These are phyloP conservation scores for Pristionchus japonicus DNA, from an alignment of 2,888 invertebrate genomes.

Conservation along the genomic window DNA sequence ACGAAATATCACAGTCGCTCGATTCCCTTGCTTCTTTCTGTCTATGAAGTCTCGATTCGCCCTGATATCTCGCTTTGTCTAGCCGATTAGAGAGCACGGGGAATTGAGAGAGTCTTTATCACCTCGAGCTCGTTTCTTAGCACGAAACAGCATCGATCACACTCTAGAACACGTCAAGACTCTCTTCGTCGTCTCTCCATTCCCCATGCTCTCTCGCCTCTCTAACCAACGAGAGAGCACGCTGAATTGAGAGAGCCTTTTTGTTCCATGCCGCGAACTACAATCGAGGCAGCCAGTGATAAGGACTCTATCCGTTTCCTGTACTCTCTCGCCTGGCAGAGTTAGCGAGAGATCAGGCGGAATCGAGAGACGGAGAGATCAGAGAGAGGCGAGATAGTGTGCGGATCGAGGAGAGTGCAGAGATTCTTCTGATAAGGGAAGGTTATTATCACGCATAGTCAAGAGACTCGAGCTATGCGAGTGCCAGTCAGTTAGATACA, in stretches of 20 bases:
- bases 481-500: neutral
- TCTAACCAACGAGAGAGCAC: neutral
- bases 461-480: neutral
- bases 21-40: too few species aligned
- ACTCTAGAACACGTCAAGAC: too few species aligned
- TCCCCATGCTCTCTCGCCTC: neutral
- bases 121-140: too few species aligned
- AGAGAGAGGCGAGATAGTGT: neutral
- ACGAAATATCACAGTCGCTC: too few species aligned
- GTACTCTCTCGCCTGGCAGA: neutral
- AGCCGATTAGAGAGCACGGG: too few species aligned
- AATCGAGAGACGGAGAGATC: neutral
- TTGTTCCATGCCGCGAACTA: neutral
- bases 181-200: too few species aligned
- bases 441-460: constrained; percentile 41
- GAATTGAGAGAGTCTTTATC: too few species aligned
- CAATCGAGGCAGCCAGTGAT: neutral
- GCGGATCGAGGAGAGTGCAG: neutral
- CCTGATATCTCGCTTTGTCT: too few species aligned
- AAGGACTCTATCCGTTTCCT: neutral
- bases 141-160: too few species aligned
- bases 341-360: neutral
- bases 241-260: neutral
- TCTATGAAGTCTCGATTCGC: too few species aligned
- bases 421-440: neutral